Evolutionary conservation across 2,113 vertebrate species (phyloP), one percentile per base, ranked within the genome.

Genomic region (Aphyosemion australe): DNA sequence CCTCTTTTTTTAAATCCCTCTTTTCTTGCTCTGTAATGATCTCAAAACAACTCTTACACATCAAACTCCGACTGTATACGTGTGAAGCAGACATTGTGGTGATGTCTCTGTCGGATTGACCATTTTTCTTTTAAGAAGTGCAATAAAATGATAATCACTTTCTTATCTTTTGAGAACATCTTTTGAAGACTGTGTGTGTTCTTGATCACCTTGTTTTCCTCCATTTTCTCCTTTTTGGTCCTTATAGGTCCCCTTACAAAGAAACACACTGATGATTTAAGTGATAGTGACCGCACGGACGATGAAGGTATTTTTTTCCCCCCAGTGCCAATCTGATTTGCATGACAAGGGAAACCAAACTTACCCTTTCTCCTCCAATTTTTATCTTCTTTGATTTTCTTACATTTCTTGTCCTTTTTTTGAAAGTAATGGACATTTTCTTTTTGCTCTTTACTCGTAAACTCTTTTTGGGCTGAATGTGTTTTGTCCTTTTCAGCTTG

Each of bases 251-350:
- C 97, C 94, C 95, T 99, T 95, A 95, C 97, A 99, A 99, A 99
- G 97, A 99, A 98, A 99, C 95, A 98, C 94, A 95, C 94, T 94
- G 97, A 98, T 98, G 97, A 96, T 97, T 98, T 99, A 99, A 94
- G 95, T 95, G 97, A 98, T 97, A 99, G 94, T 97, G 97, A 98
- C 93, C 96, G 95, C 95, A 94, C 96, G 90, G 96, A 98, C 92
- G 96, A 99, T 84, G 96, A 98, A 99, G 97, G 97, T 99, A 99
- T 98, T 96, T 96, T 95, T 61, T 61, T n/a, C 92, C 92, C n/a
- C 95, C 94, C 93, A 91, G 91, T 91, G 90, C 94, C 94, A 95
- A 96, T 94, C 88, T 94, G 94, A 96, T 95, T 94, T 98, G 97
- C 97, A 98, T 99, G 97, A 98, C 89, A 93, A 96, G 93, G 94